Conservation (phyloP, 1,140 invertebrate genomes). For the Zaprionus africanus region DNA sequence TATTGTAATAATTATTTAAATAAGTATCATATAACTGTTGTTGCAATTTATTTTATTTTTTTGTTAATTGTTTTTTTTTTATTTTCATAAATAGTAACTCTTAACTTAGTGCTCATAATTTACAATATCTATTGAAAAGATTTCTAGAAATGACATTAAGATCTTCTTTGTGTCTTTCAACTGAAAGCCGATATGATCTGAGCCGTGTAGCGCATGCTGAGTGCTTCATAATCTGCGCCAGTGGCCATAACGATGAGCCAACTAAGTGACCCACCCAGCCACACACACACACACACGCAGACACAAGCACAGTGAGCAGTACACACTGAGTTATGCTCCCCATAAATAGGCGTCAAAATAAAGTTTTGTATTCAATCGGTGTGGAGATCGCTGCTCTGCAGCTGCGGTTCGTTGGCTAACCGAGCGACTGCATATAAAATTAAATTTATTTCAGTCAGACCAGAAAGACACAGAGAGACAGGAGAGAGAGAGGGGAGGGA, state of each 20-base stretch:
- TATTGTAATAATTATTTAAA: background rate
- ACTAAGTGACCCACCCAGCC: slow-evolving; percentile 5
- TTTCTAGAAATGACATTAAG: too few relatives aligned
- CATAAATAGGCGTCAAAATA: slow-evolving; percentile 52
- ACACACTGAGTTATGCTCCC: slow-evolving; percentile 13
- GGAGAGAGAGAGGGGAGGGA: background rate
- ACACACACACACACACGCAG: background rate
- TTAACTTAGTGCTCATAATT: too few relatives aligned
- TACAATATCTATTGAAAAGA: too few relatives aligned
- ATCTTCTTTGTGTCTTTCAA: background rate
- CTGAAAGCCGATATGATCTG: slow-evolving; percentile 4
- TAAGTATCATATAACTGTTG: background rate
- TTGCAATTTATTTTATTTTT: background rate
- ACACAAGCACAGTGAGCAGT: background rate
- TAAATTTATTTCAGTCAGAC: slow-evolving; percentile 36
- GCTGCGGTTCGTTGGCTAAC: slow-evolving; percentile 2
- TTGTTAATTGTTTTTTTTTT: too few relatives aligned
- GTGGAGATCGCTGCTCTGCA: slow-evolving; percentile 1
- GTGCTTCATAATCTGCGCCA: slow-evolving; percentile 10
- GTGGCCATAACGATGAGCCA: slow-evolving; percentile 1
- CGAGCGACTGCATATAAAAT: slow-evolving; percentile 36
- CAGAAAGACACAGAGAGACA: slow-evolving; percentile 4
- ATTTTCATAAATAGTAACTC: too few relatives aligned
- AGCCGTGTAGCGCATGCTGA: slow-evolving; percentile 1
- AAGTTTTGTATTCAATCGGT: slow-evolving; percentile 53